Conservation (phyloP, 2,888 invertebrate species). For the Pomacea canaliculata region DNA sequence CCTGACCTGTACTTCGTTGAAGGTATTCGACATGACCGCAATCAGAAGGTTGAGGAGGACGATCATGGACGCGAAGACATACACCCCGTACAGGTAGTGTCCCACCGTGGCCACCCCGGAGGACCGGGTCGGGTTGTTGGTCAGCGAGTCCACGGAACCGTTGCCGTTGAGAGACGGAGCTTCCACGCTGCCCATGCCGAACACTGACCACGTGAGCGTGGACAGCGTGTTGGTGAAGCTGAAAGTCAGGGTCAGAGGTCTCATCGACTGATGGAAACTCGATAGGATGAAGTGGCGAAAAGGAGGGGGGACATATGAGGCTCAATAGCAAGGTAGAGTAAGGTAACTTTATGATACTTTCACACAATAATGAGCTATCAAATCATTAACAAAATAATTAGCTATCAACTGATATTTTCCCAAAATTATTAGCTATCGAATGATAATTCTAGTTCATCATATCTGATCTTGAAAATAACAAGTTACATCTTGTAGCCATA, state of each 20-base stretch:
- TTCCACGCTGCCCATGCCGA: constrained; percentile 44
- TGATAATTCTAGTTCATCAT: too few species aligned
- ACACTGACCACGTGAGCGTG: constrained; percentile 45
- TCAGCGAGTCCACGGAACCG: constrained; percentile 39
- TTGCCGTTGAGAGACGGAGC: constrained; percentile 27
- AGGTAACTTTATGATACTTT: too few species aligned
- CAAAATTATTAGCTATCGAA: too few species aligned
- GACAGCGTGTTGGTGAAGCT: constrained; percentile 44
- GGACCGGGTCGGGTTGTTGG: constrained; percentile 39
- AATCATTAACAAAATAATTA: too few species aligned
- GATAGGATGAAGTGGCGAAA: too few species aligned
- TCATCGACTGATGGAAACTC: too few species aligned
- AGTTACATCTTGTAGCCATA: too few species aligned
- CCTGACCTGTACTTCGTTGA: constrained; percentile 59
- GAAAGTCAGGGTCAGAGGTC: neutral
- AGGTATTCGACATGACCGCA: constrained; percentile 65
- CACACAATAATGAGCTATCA: too few species aligned
- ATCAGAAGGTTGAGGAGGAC: constrained; percentile 63
- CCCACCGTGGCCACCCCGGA: constrained; percentile 40
- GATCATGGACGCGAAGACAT: constrained; percentile 56
- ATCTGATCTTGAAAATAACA: too few species aligned
- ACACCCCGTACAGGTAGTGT: constrained; percentile 44
- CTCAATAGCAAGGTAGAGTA: too few species aligned
- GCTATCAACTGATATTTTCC: too few species aligned
- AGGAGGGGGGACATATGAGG: too few species aligned